Percentiles rank a stretch among this genome's conserved stretches.
These are phyloP conservation scores for Apodemia mormo DNA, from an alignment of 2,888 invertebrate species.

Conservation along the genomic window DNA sequence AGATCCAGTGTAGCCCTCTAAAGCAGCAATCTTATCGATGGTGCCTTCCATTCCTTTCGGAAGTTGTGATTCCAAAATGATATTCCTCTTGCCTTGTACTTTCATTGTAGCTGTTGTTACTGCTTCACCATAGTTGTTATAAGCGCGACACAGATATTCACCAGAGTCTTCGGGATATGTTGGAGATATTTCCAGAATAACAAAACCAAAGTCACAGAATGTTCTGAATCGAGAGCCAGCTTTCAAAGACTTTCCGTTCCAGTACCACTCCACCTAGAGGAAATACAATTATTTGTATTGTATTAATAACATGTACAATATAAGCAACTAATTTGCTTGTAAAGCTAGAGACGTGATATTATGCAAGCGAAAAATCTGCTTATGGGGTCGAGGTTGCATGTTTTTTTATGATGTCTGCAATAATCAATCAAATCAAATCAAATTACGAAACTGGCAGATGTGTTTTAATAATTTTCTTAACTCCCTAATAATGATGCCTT, in stretches of 20 bases:
- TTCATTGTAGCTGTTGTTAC: conserved; percentile 94
- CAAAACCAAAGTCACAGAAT: conserved; percentile 98
- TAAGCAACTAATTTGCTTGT: neutral
- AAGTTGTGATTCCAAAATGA: conserved; percentile 94
- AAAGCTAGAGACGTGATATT: neutral
- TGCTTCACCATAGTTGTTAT: conserved; percentile 94
- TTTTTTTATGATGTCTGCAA: too few species aligned
- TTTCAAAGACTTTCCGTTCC: conserved; percentile 94
- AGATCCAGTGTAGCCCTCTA: conserved; percentile 91
- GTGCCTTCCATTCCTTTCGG: conserved; percentile 97
- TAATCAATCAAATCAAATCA: neutral
- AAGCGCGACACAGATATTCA: conserved; percentile 93
- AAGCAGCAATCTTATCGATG: conserved; percentile 94
- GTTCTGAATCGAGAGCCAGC: conserved; percentile 97
- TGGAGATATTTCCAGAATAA: conserved; percentile 97
- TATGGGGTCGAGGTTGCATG: too few species aligned
- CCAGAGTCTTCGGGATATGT: conserved; percentile 98
- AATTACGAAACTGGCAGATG: too few species aligned
- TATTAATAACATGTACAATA: neutral
- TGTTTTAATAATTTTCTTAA: too few species aligned
- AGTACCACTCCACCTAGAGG: conserved; percentile 93
- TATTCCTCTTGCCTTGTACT: conserved; percentile 94
- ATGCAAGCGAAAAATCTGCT: too few species aligned
- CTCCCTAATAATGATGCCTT: too few species aligned
- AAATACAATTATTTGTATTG: conserved; percentile 21